Evolutionary conservation across 1,140 invertebrate genomes (phyloP).

Genomic region (Parapsyche elsis): DNA sequence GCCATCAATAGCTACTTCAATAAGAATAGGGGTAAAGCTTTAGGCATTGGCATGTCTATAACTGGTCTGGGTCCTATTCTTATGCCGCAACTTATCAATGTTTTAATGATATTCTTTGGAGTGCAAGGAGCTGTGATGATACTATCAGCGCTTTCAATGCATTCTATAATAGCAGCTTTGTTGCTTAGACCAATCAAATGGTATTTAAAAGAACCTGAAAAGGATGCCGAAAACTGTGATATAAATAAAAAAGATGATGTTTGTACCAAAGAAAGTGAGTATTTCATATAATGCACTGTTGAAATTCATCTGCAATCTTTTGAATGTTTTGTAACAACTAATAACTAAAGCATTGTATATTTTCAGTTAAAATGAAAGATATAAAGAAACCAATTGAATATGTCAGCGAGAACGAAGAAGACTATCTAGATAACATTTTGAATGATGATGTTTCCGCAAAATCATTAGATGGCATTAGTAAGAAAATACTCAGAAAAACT

Average conservation of each 20-base stretch:
- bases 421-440: slow-evolving; percentile 39
- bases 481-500: neutral
- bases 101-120: slow-evolving; percentile 65
- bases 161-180: slow-evolving; percentile 67
- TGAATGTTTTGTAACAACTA: no score
- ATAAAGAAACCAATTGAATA: slow-evolving; percentile 43
- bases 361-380: slow-evolving; percentile 51
- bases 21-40: slow-evolving; percentile 66
- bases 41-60: slow-evolving; percentile 67
- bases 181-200: slow-evolving; percentile 70
- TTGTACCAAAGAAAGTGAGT: slow-evolving; percentile 14
- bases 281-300: no score
- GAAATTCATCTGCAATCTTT: no score
- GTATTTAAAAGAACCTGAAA: slow-evolving; percentile 67
- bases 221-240: slow-evolving; percentile 47
- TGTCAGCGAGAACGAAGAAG: slow-evolving; percentile 50
- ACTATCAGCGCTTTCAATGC: slow-evolving; percentile 68
- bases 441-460: slow-evolving; percentile 11
- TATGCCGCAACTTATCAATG: slow-evolving; percentile 63
- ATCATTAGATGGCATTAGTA: slow-evolving; percentile 23
- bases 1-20: slow-evolving; percentile 69
- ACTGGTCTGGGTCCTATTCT: slow-evolving; percentile 67
- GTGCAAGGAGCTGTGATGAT: slow-evolving; percentile 68
- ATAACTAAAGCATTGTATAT: slow-evolving; percentile 22
- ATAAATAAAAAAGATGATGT: slow-evolving; percentile 8